These are phyloP conservation scores for Caretta caretta DNA, from an alignment of 2,113 vertebrate species.

Conservation along the genomic window DNA sequence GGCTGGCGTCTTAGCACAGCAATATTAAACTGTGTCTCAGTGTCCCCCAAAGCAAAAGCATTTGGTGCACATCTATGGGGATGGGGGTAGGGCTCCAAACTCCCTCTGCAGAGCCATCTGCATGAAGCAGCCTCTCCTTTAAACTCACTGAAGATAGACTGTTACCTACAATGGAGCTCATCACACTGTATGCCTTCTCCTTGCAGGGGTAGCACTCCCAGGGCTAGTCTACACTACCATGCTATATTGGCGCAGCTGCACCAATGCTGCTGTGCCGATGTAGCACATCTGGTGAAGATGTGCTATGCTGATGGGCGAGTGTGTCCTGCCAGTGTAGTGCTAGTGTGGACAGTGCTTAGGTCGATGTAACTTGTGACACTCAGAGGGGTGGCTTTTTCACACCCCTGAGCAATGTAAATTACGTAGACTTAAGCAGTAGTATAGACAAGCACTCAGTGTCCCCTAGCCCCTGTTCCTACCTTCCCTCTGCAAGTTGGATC, in stretches of 20 bases:
- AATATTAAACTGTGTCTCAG: neutral
- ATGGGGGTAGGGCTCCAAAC: neutral
- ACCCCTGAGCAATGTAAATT: too few relatives aligned
- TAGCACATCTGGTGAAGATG: too few relatives aligned
- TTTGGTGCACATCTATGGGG: neutral
- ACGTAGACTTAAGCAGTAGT: too few relatives aligned
- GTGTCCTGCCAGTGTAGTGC: too few relatives aligned
- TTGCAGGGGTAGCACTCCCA: neutral
- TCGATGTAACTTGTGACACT: too few relatives aligned
- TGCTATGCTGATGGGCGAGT: too few relatives aligned
- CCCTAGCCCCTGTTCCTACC: neutral
- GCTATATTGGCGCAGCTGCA: too few relatives aligned
- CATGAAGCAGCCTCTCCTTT: neutral
- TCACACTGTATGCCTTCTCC: neutral
- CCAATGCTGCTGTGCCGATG: too few relatives aligned
- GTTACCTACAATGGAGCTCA: neutral
- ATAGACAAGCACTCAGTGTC: too few relatives aligned
- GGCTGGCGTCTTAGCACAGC: neutral
- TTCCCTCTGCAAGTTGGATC: neutral
- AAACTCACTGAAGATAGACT: neutral
- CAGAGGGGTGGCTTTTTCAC: too few relatives aligned
- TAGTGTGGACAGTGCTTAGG: too few relatives aligned
- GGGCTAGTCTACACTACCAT: too few relatives aligned
- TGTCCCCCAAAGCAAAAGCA: neutral
- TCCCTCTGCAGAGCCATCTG: neutral